These are phyloP conservation scores for Otis tarda DNA, from an alignment of 2,113 vertebrate species.

Conservation along the genomic window DNA sequence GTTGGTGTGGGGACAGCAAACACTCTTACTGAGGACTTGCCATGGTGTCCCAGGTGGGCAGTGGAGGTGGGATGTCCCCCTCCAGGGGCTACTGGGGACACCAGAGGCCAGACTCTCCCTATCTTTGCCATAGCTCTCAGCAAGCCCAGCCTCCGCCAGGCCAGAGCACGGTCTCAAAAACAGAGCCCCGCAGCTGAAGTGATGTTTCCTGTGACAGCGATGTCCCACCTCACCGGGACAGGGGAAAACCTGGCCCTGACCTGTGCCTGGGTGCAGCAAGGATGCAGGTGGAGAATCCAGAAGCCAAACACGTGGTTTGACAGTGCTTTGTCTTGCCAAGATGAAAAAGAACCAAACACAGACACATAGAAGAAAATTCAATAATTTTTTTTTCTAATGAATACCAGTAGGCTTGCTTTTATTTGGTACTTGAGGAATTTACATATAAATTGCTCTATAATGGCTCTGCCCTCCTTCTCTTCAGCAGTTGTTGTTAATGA, in stretches of 20 bases:
- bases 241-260: not conserved
- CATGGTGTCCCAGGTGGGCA: not conserved
- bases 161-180: not conserved
- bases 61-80: not conserved
- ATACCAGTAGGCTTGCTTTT: conserved; percentile 14
- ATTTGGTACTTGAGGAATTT: conserved; percentile 71
- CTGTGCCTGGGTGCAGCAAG: not conserved
- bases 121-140: not conserved
- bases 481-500: conserved; percentile 65
- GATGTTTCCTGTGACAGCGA: not conserved
- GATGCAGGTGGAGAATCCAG: not conserved
- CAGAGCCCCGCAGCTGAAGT: accelerated
- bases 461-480: conserved; percentile 70
- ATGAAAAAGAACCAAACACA: not conserved
- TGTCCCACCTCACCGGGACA: not conserved
- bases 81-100: not conserved
- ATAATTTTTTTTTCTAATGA: conserved; percentile 31
- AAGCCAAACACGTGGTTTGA: not conserved
- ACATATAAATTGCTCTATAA: conserved; percentile 79
- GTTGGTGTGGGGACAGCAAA: not conserved
- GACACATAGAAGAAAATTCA: not conserved
- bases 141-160: not conserved
- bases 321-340: not conserved
- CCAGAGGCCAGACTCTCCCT: not conserved
- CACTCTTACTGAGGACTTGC: not conserved